A percentile compares a stretch with the other conserved stretches of the same genome.
Conservation (phyloP, 2,113 vertebrate species). For the Helogale parvula region DNA sequence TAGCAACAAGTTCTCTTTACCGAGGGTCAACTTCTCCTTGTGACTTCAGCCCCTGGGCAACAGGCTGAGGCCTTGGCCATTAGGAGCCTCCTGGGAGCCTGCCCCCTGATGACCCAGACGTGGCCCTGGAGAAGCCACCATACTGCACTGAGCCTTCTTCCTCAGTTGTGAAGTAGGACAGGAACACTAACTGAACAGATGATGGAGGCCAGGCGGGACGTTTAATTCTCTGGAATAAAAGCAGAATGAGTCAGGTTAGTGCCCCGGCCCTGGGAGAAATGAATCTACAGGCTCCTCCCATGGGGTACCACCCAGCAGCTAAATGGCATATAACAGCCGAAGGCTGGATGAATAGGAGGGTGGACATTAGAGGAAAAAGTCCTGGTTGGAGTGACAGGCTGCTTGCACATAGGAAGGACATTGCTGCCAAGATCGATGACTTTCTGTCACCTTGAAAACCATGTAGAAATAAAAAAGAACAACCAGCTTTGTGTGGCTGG, state of each 20-base stretch:
- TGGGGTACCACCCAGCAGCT: background rate
- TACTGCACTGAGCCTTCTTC: background rate
- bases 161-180: background rate
- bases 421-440: background rate
- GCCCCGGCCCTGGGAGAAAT: background rate
- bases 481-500: background rate
- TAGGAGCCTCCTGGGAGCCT: background rate
- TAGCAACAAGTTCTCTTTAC: background rate
- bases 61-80: background rate
- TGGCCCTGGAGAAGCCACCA: background rate
- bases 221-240: background rate
- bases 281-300: background rate
- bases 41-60: background rate
- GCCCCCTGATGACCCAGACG: background rate
- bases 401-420: background rate
- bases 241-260: background rate
- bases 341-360: background rate
- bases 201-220: accelerated
- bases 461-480: background rate
- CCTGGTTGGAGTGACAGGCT: background rate
- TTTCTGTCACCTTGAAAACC: background rate
- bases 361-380: background rate
- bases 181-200: background rate
- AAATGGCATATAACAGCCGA: background rate
- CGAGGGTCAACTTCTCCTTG: background rate